A percentile compares a stretch with the other conserved stretches of the same genome.
Conservation (phyloP, 2,113 vertebrate species). For the Oreochromis aureus region DNA sequence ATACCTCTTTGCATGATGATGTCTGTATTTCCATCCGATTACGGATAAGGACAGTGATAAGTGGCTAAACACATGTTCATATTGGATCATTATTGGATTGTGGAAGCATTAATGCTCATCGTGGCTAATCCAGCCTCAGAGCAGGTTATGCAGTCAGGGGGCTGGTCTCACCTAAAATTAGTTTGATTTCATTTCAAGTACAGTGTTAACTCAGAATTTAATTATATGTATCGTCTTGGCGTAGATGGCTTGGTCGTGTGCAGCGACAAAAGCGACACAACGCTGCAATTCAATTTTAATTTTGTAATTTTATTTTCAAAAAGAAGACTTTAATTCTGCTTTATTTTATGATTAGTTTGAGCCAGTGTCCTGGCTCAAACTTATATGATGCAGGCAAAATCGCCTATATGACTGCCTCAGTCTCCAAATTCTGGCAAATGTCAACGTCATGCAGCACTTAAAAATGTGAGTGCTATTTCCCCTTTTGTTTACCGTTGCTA, state of each 20-base stretch:
- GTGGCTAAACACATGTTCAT: constrained; percentile 53
- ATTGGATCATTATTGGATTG: constrained; percentile 58
- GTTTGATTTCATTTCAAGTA: background rate
- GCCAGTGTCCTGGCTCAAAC: background rate
- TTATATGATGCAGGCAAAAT: background rate
- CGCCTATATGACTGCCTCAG: background rate
- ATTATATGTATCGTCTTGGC: background rate
- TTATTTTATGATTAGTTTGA: background rate
- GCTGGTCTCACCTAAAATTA: background rate
- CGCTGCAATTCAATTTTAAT: background rate
- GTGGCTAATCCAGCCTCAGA: constrained; percentile 5
- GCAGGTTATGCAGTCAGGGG: constrained; percentile 1
- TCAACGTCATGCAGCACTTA: constrained; percentile 54
- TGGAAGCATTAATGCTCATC: constrained; percentile 40
- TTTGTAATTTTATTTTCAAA: background rate
- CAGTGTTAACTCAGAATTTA: background rate
- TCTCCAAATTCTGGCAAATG: constrained; percentile 49
- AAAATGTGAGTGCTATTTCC: constrained; percentile 66
- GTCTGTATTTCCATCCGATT: constrained; percentile 59
- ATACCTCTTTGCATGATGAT: constrained; percentile 72
- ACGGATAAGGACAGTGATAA: constrained; percentile 48
- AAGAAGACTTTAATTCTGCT: background rate
- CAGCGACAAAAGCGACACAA: background rate
- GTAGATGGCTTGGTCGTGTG: background rate
- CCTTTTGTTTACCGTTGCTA: constrained; percentile 79